phyloP scores from a whole-genome alignment of 2,113 vertebrate genomes.

The Rhabdornis inornatus region DNA sequence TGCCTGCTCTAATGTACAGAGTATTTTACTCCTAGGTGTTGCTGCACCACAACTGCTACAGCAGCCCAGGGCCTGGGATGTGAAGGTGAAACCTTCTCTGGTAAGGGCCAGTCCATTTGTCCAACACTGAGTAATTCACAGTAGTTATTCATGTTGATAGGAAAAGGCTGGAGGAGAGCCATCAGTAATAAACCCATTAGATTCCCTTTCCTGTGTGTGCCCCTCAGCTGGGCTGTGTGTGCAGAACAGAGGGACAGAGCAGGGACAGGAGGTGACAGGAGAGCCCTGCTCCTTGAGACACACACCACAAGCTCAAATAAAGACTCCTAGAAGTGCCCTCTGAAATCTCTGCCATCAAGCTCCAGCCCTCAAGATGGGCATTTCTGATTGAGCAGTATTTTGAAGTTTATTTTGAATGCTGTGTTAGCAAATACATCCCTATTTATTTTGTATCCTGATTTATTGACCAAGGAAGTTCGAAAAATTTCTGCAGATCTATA shows the following conservation, averaged over 20 bases:
- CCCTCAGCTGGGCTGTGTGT: neutral
- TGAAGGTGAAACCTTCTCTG: neutral
- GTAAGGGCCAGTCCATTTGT: neutral
- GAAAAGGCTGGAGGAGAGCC: neutral
- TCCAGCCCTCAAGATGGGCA: neutral
- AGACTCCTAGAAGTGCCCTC: neutral
- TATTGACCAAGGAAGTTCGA: neutral
- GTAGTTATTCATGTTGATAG: neutral
- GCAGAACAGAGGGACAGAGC: neutral
- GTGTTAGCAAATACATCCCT: neutral
- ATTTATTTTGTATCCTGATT: neutral
- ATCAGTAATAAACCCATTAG: accelerated
- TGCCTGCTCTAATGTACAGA: accelerated
- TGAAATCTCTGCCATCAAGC: neutral
- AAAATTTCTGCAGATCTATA: neutral
- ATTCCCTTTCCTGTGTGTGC: accelerated
- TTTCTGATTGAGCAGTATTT: neutral
- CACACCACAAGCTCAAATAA: neutral
- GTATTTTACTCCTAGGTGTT: neutral
- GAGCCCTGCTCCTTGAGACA: accelerated
- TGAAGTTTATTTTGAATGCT: neutral
- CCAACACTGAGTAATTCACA: neutral
- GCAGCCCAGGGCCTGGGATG: neutral
- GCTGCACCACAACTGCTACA: neutral
- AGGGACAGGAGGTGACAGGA: neutral